Percentiles rank a stretch among this genome's conserved stretches.
phyloP scores from a whole-genome alignment of 2,888 invertebrate genomes.

The Synanthedon andrenaeformis region DNA sequence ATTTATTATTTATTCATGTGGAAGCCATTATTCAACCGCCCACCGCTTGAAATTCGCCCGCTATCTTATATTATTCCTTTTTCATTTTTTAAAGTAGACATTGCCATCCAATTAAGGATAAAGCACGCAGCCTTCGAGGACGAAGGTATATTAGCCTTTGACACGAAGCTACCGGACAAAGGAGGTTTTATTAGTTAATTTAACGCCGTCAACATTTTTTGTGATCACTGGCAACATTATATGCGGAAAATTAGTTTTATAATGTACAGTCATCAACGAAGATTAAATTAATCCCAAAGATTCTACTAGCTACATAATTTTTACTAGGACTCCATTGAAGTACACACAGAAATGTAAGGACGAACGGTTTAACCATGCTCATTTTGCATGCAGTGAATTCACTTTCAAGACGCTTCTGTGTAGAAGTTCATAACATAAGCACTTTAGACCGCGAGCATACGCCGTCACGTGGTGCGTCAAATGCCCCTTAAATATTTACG shows the following conservation, averaged over 20 bases:
- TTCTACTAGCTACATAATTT: too few relatives aligned
- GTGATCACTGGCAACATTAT: slow-evolving; percentile 12
- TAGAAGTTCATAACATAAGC: too few relatives aligned
- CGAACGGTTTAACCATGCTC: too few relatives aligned
- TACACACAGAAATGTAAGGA: background rate
- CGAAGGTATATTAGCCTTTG: slow-evolving; percentile 28
- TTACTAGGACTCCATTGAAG: too few relatives aligned
- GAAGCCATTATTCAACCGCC: background rate
- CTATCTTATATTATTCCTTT: background rate
- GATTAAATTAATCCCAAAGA: background rate
- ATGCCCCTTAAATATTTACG: too few relatives aligned
- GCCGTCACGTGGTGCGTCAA: too few relatives aligned
- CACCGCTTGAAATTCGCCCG: background rate
- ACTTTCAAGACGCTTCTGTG: too few relatives aligned
- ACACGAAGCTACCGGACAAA: slow-evolving; percentile 18
- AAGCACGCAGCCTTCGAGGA: slow-evolving; percentile 26
- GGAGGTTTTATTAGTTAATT: slow-evolving; percentile 26
- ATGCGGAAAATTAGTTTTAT: slow-evolving; percentile 9
- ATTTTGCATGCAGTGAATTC: too few relatives aligned
- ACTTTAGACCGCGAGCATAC: too few relatives aligned
- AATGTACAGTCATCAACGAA: slow-evolving; percentile 2
- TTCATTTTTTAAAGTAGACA: slow-evolving; percentile 13
- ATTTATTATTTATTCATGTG: background rate
- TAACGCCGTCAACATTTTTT: slow-evolving; percentile 16
- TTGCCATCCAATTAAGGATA: slow-evolving; percentile 37